phyloP scores from a whole-genome alignment of 2,113 vertebrate species.

The Thryonomys swinderianus region DNA sequence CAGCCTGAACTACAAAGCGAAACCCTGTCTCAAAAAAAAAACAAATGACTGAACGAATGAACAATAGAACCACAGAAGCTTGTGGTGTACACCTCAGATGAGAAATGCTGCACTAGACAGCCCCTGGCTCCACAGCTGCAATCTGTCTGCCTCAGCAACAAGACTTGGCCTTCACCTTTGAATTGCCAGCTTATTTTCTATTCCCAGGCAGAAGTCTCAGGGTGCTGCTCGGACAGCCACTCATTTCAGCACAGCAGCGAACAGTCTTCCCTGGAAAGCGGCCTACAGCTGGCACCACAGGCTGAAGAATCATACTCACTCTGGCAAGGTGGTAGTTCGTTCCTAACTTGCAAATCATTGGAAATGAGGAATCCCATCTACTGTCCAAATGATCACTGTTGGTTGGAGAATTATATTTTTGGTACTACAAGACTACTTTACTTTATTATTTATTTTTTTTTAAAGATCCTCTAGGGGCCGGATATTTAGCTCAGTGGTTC shows the following conservation, averaged over 20 bases:
- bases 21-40: too few species aligned
- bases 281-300: conserved; percentile 1
- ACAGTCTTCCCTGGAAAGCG: conserved; percentile 27
- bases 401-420: not conserved
- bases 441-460: not conserved
- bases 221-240: not conserved
- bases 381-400: not conserved
- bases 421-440: not conserved
- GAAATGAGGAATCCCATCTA: conserved; percentile 8
- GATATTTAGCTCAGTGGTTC: too few species aligned
- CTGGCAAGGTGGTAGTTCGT: not conserved
- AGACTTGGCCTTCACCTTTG: not conserved
- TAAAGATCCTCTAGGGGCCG: not conserved
- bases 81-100: not conserved
- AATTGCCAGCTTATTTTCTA: conserved; percentile 7
- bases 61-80: not conserved
- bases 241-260: conserved; percentile 32
- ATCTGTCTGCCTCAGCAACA: not conserved
- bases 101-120: not conserved
- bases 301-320: conserved; percentile 1
- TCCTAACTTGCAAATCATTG: not conserved
- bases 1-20: too few species aligned
- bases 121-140: not conserved
- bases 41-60: too few species aligned
- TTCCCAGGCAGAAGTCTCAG: not conserved